Evolutionary conservation across 2,113 vertebrate species (phyloP), one percentile per base, ranked within the genome.

Genomic region (Ptychochromis oligacanthus): DNA sequence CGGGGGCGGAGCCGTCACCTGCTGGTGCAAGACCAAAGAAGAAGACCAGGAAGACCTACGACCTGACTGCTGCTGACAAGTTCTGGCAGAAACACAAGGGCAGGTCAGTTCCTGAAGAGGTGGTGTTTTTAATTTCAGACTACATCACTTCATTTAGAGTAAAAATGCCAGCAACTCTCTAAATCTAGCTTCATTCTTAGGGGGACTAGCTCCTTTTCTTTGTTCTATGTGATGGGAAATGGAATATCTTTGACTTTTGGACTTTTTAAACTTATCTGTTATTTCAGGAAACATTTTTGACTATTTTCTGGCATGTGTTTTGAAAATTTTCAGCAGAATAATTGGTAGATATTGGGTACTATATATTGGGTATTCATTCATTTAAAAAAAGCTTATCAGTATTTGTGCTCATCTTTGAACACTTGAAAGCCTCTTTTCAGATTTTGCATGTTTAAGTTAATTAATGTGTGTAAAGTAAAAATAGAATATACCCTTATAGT

Each of bases 1-100:
- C 90, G 26, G 97, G 96, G 90, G 82, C 81, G 0, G 98, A 99
- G 93, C 96, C 91, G 57, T 96, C 97, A 65, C 97, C 97, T 74
- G 94, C 97, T 76, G 98, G 98, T 59, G 98, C 98, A 84, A 96
- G 98, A 93, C 98, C 98, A 77, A 99, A 99, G 93, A 99, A 98
- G 94, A 99, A 98, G 95, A 98, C 93, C 88, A 98, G 96, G 81
- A 98, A 97, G 90, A 97, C 94, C 75, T 99, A 99, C 60, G 98
- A 99, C 93, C 97, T 99, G 91, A 99, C 98, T 11, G 92, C 95
- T 6, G 96, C 96, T 59, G 98, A 99, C 96, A 97, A 90, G 92
- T 99, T 99, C 94, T 99, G 98, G 98, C 97, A 99, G 92, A 99
- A 97, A 49, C 98, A 99, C 94, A 99, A 98, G 94, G 98, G 98